These are phyloP conservation scores for Corythornis vintsioides DNA, from an alignment of 2,113 vertebrate genomes.

Conservation along the genomic window DNA sequence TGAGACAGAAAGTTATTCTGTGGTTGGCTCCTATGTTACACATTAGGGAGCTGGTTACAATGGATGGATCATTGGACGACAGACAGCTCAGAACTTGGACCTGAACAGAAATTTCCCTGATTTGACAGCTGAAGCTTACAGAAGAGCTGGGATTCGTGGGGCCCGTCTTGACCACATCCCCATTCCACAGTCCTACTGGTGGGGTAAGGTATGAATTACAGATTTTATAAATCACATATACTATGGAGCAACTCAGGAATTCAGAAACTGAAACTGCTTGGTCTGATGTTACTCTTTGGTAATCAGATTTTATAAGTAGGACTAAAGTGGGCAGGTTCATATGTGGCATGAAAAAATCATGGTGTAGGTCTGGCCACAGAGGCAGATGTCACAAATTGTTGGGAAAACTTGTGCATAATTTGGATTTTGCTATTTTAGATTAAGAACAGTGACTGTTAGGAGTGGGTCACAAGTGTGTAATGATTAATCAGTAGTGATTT, in stretches of 20 bases:
- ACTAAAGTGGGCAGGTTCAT: not conserved
- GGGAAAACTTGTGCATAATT: not conserved
- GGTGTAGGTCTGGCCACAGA: not conserved
- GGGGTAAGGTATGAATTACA: slow-evolving; percentile 86
- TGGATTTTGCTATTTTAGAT: not conserved
- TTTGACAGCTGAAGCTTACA: slow-evolving; percentile 89
- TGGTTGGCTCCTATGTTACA: not conserved
- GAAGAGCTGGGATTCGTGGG: slow-evolving; percentile 77
- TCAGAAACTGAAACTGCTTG: not conserved
- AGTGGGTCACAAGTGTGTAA: not conserved
- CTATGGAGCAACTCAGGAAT: not conserved
- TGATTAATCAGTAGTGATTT: not conserved
- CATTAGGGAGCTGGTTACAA: slow-evolving; percentile 89
- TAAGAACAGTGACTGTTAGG: not conserved
- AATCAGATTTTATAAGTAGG: not conserved
- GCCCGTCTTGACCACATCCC: slow-evolving; percentile 87
- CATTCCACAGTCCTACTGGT: slow-evolving; percentile 93
- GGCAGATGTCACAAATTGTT: not conserved
- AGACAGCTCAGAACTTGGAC: slow-evolving; percentile 92
- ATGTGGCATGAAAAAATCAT: not conserved
- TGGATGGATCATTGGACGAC: slow-evolving; percentile 89
- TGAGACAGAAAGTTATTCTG: not conserved
- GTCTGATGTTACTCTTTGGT: not conserved
- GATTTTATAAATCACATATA: not conserved
- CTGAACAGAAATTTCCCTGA: slow-evolving; percentile 98